These are phyloP conservation scores for Ctenicera cuprea DNA, from an alignment of 2,888 invertebrate species.

Conservation along the genomic window DNA sequence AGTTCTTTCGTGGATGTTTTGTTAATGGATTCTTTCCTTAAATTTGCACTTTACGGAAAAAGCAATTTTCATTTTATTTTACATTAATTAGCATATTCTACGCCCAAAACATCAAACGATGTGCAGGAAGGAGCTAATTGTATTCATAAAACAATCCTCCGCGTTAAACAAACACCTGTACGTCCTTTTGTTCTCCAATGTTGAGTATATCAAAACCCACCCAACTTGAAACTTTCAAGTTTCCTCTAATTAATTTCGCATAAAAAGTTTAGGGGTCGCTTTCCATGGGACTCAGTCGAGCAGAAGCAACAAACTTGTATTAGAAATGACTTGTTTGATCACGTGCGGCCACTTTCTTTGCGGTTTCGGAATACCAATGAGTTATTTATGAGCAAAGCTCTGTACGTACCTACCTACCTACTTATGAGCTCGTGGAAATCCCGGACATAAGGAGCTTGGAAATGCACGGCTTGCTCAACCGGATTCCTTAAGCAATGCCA, in stretches of 20 bases:
- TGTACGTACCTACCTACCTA: slow-evolving; percentile 23
- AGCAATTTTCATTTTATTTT: no score
- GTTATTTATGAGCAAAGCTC: slow-evolving; percentile 31
- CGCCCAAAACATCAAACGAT: no score
- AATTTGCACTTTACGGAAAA: no score
- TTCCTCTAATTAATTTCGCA: slow-evolving; percentile 16
- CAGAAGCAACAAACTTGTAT: slow-evolving; percentile 11
- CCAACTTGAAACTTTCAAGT: slow-evolving; percentile 3
- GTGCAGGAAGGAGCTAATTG: no score
- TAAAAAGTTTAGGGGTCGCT: not conserved
- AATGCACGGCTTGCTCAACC: slow-evolving; percentile 20
- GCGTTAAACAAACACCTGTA: not conserved
- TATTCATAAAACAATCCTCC: no score
- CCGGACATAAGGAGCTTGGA: slow-evolving; percentile 26
- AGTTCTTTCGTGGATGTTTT: no score
- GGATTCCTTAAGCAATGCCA: slow-evolving; percentile 14
- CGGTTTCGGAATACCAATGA: slow-evolving; percentile 27
- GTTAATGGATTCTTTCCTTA: no score
- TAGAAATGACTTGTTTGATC: slow-evolving; percentile 22
- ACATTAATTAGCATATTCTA: no score
- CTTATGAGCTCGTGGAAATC: slow-evolving; percentile 31
- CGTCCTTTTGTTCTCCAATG: not conserved
- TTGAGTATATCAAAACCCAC: not conserved
- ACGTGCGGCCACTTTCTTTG: slow-evolving; percentile 14
- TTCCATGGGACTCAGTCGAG: not conserved